Percentiles rank a stretch among this genome's conserved stretches.
Evolutionary conservation across 2,888 invertebrate species (phyloP).

Genomic region (Eurytoma californica): DNA sequence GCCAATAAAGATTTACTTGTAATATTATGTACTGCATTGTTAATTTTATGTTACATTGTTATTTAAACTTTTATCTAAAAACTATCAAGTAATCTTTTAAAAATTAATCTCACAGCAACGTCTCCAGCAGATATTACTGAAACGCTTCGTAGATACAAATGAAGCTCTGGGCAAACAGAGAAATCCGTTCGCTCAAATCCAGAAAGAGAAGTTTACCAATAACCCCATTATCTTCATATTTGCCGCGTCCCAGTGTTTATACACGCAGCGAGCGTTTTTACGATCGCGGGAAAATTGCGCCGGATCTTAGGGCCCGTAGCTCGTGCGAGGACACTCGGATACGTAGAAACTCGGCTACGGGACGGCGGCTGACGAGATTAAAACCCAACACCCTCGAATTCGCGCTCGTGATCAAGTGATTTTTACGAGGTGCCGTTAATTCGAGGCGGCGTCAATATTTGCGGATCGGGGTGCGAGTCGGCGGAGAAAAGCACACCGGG

Average conservation of each 20-base stretch:
- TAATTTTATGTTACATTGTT: too few relatives aligned
- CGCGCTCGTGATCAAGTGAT: constrained; percentile 64
- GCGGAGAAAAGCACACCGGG: constrained; percentile 51
- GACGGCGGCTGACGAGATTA: constrained; percentile 19
- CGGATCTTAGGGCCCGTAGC: too few relatives aligned
- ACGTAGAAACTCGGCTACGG: not conserved
- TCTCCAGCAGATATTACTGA: too few relatives aligned
- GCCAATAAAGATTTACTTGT: too few relatives aligned
- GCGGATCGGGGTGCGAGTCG: constrained; percentile 58
- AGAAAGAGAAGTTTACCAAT: constrained; percentile 23
- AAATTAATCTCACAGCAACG: too few relatives aligned
- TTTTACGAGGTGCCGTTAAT: constrained; percentile 68
- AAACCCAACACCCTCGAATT: constrained; percentile 44
- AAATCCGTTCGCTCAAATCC: not conserved
- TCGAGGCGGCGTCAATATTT: constrained; percentile 66
- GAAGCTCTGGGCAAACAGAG: too few relatives aligned
- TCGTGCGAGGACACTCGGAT: not conserved
- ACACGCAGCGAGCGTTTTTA: not conserved
- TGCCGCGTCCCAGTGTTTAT: not conserved
- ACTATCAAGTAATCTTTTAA: too few relatives aligned
- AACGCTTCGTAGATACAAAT: too few relatives aligned
- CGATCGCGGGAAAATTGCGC: too few relatives aligned
- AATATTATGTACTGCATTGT: too few relatives aligned
- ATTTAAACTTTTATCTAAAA: too few relatives aligned
- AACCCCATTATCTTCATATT: not conserved